phyloP scores from a whole-genome alignment of 2,113 vertebrate species.

The Lampris megalopsis region DNA sequence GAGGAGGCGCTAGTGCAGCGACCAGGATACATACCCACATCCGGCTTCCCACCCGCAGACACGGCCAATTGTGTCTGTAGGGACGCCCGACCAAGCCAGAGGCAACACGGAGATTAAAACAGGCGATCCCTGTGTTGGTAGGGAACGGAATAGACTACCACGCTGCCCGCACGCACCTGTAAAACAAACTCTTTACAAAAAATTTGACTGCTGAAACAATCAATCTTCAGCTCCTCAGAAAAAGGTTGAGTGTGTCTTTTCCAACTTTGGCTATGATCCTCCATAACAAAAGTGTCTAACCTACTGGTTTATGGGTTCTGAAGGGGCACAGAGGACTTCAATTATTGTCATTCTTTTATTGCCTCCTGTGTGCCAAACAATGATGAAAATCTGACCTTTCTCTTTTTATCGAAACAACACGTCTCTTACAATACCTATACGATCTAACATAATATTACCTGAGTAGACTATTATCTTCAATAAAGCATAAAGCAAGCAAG shows the following conservation, averaged over 20 bases:
- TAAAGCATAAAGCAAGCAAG: slow-evolving; percentile 34
- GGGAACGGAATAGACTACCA: too few relatives aligned
- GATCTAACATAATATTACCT: slow-evolving; percentile 61
- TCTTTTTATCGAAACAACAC: neutral
- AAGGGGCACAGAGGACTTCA: slow-evolving; percentile 8
- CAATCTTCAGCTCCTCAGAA: neutral
- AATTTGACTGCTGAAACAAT: neutral
- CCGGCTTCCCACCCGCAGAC: too few relatives aligned
- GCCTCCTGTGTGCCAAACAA: too few relatives aligned
- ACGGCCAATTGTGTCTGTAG: too few relatives aligned
- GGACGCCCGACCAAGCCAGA: too few relatives aligned
- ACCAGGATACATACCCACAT: too few relatives aligned
- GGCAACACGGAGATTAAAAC: too few relatives aligned
- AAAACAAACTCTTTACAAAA: neutral
- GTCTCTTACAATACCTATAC: slow-evolving; percentile 25
- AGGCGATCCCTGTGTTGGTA: too few relatives aligned
- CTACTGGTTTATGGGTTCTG: slow-evolving; percentile 48
- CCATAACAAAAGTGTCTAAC: slow-evolving; percentile 31
- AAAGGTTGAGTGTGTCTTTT: neutral
- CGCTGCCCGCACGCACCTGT: neutral
- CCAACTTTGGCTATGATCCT: neutral
- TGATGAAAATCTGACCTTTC: too few relatives aligned
- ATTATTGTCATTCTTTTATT: too few relatives aligned
- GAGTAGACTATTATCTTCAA: slow-evolving; percentile 54
- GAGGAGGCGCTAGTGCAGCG: too few relatives aligned